A percentile compares a stretch with the other conserved stretches of the same genome.
These are phyloP conservation scores for Macrosteles quadrilineatus DNA, from an alignment of 1,140 invertebrate species.

Conservation along the genomic window DNA sequence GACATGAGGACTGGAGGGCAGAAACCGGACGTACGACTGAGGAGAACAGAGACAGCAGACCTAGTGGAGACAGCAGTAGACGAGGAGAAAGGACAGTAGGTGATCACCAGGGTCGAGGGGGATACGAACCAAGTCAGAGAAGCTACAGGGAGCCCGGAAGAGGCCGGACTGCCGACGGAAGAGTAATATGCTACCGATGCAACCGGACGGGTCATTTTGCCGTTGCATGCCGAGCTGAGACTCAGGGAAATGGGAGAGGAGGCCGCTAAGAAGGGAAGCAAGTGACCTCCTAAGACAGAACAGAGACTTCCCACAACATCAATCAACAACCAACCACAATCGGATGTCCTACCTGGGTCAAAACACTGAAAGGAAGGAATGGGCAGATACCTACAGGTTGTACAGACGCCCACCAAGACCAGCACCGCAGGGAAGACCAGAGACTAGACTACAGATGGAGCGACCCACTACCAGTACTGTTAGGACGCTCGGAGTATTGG, in stretches of 20 bases:
- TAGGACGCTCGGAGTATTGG: neutral
- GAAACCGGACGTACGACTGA: neutral
- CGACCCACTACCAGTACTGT: neutral
- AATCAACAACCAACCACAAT: no score
- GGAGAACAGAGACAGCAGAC: neutral
- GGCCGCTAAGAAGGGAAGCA: conserved; percentile 49
- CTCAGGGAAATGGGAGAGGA: conserved; percentile 48
- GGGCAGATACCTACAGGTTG: neutral
- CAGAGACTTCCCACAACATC: no score
- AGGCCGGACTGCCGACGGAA: neutral
- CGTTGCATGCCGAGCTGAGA: conserved; percentile 67
- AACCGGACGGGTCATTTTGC: conserved; percentile 84
- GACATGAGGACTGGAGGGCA: neutral
- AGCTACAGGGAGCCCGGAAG: neutral
- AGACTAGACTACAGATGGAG: neutral
- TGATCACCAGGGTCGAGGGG: neutral
- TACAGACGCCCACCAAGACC: neutral
- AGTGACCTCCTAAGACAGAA: neutral
- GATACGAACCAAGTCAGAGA: neutral
- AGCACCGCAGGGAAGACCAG: no score
- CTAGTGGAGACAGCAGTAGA: neutral
- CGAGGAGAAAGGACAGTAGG: neutral
- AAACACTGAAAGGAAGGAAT: neutral
- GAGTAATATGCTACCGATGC: conserved; percentile 77
- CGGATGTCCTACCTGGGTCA: neutral